Conservation (phyloP, 2,113 vertebrate species). For the Epinephelus moara region DNA sequence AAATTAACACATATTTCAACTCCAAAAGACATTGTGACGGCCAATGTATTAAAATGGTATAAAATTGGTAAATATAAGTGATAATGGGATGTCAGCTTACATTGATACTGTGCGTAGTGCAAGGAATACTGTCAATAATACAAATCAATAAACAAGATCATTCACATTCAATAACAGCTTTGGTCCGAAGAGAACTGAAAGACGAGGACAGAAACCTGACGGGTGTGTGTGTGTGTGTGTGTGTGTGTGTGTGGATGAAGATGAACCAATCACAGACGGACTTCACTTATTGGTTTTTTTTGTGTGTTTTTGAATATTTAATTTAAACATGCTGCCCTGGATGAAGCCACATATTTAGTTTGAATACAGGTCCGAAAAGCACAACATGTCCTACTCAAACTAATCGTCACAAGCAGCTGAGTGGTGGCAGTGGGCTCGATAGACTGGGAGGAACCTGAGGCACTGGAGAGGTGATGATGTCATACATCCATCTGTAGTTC, state of each 20-base stretch:
- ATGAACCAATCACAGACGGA: neutral
- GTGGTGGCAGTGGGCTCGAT: conserved; percentile 16
- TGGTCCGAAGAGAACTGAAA: conserved; percentile 66
- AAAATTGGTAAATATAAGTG: conserved; percentile 53
- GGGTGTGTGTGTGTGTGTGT: no score
- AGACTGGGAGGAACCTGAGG: conserved; percentile 46
- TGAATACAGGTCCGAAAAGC: conserved; percentile 21
- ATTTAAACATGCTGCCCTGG: conserved; percentile 20
- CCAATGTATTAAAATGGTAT: conserved; percentile 56
- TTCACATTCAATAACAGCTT: conserved; percentile 69
- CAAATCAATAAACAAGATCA: neutral
- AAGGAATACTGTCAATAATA: conserved; percentile 63
- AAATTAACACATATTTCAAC: conserved; percentile 75
- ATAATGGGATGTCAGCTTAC: conserved; percentile 35
- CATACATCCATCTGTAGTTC: neutral
- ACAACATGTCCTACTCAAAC: conserved; percentile 29
- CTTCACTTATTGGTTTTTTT: neutral
- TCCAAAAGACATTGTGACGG: conserved; percentile 48
- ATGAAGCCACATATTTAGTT: conserved; percentile 8
- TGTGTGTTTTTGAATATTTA: neutral
- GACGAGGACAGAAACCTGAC: conserved; percentile 4
- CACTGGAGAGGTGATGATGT: conserved; percentile 34
- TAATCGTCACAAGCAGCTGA: neutral
- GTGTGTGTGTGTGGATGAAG: neutral
- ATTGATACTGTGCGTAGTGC: conserved; percentile 62